A percentile compares a stretch with the other conserved stretches of the same genome.
Evolutionary conservation across 2,113 vertebrate species (phyloP).

Genomic region (Pterocles orientalis): DNA sequence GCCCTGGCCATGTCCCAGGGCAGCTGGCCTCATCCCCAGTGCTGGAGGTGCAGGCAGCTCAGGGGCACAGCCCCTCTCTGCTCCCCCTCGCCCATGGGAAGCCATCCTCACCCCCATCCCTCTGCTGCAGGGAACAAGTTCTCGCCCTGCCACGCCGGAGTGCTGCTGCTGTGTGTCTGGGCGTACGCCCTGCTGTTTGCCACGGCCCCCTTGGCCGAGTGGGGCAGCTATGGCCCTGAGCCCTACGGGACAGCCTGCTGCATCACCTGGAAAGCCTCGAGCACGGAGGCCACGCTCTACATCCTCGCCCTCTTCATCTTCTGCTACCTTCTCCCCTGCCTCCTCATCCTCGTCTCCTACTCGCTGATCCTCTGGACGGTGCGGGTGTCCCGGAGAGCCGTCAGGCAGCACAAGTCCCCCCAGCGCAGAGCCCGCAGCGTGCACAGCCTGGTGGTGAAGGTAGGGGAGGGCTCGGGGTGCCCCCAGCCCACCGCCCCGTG

Average conservation of each 20-base stretch:
- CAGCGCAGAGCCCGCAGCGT: slow-evolving; percentile 70
- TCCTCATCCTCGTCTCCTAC: slow-evolving; percentile 83
- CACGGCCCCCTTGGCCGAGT: slow-evolving; percentile 76
- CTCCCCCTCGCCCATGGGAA: rapidly evolving
- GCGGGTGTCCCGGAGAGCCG: slow-evolving; percentile 73
- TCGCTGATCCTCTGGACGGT: slow-evolving; percentile 80
- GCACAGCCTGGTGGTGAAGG: slow-evolving; percentile 81
- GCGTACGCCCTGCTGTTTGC: slow-evolving; percentile 81
- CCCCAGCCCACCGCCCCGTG: rapidly evolving
- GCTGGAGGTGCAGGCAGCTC: rapidly evolving
- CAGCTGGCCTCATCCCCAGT: rapidly evolving
- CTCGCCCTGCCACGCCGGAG: slow-evolving; percentile 71
- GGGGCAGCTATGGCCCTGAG: slow-evolving; percentile 84
- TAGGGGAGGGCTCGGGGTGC: neutral
- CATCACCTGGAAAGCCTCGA: slow-evolving; percentile 80
- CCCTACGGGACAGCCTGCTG: slow-evolving; percentile 89
- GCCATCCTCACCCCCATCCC: neutral
- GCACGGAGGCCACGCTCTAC: slow-evolving; percentile 78
- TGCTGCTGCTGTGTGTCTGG: slow-evolving; percentile 80
- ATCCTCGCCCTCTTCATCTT: slow-evolving; percentile 83
- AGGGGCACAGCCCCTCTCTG: rapidly evolving
- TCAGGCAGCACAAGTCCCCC: slow-evolving; percentile 79
- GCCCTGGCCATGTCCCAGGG: neutral
- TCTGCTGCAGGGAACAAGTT: slow-evolving; percentile 79
- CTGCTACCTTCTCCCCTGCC: slow-evolving; percentile 85